Evolutionary conservation across 2,888 invertebrate genomes (phyloP), one percentile per base, ranked within the genome.

Genomic region (Agriotes lineatus): DNA sequence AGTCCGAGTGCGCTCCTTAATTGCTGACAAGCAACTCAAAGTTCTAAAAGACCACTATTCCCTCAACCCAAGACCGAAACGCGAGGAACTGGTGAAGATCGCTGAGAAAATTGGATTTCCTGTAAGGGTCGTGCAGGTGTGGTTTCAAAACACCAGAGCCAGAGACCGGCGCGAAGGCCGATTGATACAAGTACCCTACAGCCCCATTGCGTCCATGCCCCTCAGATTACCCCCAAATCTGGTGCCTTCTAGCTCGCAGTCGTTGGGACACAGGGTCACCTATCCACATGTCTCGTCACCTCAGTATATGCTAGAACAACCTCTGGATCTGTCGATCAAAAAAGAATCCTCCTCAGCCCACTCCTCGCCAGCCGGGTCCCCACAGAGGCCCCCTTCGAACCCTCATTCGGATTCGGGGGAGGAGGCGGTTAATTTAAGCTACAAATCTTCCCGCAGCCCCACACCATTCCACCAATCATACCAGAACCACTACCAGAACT

Each of bases 111-210:
- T 92, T 42, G 91, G 91, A 59, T 90, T 92, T 76, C 92, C 92
- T 63, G 91, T 92, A 42, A 87, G 95, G 65, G 94, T 95, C 0
- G 93, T 94, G 2, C 93, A 97, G 87, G 97, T 97, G 4, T 97
- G 97, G 97, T 97, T 97, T 82, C 97, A 97, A 86, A 97, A 97
- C 83, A 95, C 95, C 73, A 89, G 97, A 72, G 97, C 97, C 0
- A 88, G 96, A 59, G 96, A 96, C 80, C 89, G 96, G 50, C 89
- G 95, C 58, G 90, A 91, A 80, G 88, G 88, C 5, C 81, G 87
- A 48, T 77, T 87, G 48, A 85, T 87, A 67, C 85, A 85, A 71
- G 84, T 85, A 50, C 85, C 85, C 39, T 85, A 83, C 74, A 83
- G 82, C 69, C 84, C 85, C 1, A 54, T 60, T 58, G 76, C 81